Evolutionary conservation across 2,888 invertebrate genomes (phyloP).

Genomic region (Tipula lateralis): DNA sequence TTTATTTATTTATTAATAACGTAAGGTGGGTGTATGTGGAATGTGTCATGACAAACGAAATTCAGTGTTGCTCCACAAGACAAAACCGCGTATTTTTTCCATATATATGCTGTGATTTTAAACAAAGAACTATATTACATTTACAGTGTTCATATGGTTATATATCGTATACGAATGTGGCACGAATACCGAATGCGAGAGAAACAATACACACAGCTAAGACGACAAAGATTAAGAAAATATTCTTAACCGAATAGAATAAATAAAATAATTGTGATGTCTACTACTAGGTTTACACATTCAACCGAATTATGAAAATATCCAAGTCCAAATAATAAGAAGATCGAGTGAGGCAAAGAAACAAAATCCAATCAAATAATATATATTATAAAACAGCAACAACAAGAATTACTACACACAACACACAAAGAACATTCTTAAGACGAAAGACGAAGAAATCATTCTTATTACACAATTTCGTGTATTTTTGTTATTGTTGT

Average conservation of each 20-base stretch:
- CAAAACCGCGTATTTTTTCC: not conserved
- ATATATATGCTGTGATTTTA: not conserved
- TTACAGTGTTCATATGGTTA: not conserved
- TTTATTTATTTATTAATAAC: constrained; percentile 7
- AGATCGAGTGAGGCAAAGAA: not conserved
- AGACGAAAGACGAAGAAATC: not conserved
- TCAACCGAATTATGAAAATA: not conserved
- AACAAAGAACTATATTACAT: not conserved
- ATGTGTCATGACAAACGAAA: constrained; percentile 15
- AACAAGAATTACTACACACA: constrained; percentile 6
- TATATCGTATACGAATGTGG: not conserved
- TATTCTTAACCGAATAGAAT: not conserved
- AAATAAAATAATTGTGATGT: constrained; percentile 19
- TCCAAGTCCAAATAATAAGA: not conserved
- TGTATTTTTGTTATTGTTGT: not conserved
- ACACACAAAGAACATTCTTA: constrained; percentile 4
- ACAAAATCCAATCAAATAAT: not conserved
- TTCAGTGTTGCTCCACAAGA: not conserved
- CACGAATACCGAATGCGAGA: not conserved
- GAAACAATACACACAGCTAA: not conserved
- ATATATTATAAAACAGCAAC: not conserved
- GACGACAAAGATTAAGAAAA: not conserved
- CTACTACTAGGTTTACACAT: constrained; percentile 24
- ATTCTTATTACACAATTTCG: constrained; percentile 2
- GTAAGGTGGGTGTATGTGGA: not conserved